A percentile compares a stretch with the other conserved stretches of the same genome.
These are phyloP conservation scores for Drosophila mojavensis DNA, from an alignment of 1,140 invertebrate genomes.

Conservation along the genomic window DNA sequence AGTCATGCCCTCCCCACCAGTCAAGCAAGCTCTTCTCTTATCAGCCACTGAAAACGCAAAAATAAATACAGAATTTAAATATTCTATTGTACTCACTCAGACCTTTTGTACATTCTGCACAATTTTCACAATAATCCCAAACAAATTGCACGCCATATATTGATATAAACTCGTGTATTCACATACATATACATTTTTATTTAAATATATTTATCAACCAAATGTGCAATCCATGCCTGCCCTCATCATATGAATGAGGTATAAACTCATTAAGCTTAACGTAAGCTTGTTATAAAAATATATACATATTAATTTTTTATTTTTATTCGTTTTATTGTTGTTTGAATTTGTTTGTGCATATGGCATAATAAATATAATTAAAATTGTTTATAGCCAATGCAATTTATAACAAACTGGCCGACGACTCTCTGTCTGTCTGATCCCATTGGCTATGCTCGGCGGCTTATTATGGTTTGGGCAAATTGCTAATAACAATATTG, in stretches of 20 bases:
- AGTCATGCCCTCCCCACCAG: no score
- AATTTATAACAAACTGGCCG: conserved; percentile 39
- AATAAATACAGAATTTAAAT: conserved; percentile 30
- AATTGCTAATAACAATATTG: conserved; percentile 13
- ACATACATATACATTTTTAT: neutral
- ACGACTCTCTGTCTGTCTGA: conserved; percentile 25
- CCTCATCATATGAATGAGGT: conserved; percentile 21
- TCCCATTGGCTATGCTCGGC: conserved; percentile 62
- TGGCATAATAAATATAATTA: conserved; percentile 50
- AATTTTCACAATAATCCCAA: conserved; percentile 29
- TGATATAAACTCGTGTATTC: neutral
- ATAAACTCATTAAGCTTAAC: conserved; percentile 53
- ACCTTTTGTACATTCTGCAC: conserved; percentile 5
- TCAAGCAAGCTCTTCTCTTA: neutral
- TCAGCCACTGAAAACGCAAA: neutral
- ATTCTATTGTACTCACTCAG: conserved; percentile 6
- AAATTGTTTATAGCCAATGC: conserved; percentile 50
- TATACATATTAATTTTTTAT: conserved; percentile 4
- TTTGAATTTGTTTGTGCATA: conserved; percentile 16
- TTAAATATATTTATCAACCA: neutral
- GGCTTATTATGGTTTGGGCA: conserved; percentile 48
- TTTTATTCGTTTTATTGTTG: conserved; percentile 27
- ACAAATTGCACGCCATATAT: conserved; percentile 33
- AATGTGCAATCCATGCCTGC: conserved; percentile 9
- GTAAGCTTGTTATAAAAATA: conserved; percentile 54